phyloP scores from a whole-genome alignment of 2,113 vertebrate genomes.

The Percopsis transmontana region DNA sequence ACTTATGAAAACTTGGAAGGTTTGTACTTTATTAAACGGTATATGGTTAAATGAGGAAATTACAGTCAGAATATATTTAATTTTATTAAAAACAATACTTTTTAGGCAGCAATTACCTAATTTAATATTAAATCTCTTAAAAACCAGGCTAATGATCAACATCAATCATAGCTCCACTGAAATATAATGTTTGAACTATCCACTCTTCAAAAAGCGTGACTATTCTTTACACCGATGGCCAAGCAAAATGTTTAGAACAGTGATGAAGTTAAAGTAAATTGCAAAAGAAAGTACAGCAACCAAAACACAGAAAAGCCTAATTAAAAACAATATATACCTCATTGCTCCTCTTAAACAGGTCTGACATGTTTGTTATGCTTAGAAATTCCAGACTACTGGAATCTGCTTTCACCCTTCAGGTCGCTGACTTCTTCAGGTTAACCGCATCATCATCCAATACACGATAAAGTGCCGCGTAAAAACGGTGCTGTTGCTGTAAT shows the following conservation, averaged over 20 bases:
- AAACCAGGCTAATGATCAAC: not conserved
- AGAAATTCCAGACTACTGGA: slow-evolving; percentile 78
- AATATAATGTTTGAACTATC: slow-evolving; percentile 17
- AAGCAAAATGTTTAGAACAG: slow-evolving; percentile 73
- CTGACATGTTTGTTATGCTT: slow-evolving; percentile 80
- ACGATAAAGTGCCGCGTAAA: slow-evolving; percentile 42
- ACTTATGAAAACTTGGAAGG: too few species aligned
- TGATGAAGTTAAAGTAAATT: slow-evolving; percentile 70
- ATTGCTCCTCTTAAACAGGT: slow-evolving; percentile 61
- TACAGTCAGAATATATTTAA: slow-evolving; percentile 2
- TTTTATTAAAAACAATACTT: too few species aligned
- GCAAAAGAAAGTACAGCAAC: slow-evolving; percentile 60
- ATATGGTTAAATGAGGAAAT: too few species aligned
- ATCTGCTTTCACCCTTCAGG: slow-evolving; percentile 69
- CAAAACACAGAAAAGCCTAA: slow-evolving; percentile 60
- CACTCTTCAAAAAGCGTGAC: slow-evolving; percentile 31
- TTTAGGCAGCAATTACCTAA: too few species aligned
- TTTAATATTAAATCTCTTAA: too few species aligned
- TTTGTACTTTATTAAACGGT: too few species aligned
- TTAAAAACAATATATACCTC: slow-evolving; percentile 78
- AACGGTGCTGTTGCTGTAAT: slow-evolving; percentile 29
- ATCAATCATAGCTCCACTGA: slow-evolving; percentile 1
- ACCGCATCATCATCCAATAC: slow-evolving; percentile 23
- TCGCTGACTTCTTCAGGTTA: slow-evolving; percentile 59
- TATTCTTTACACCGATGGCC: slow-evolving; percentile 64